Conservation (phyloP, 2,113 vertebrate genomes). For the Loxodonta africana region DNA sequence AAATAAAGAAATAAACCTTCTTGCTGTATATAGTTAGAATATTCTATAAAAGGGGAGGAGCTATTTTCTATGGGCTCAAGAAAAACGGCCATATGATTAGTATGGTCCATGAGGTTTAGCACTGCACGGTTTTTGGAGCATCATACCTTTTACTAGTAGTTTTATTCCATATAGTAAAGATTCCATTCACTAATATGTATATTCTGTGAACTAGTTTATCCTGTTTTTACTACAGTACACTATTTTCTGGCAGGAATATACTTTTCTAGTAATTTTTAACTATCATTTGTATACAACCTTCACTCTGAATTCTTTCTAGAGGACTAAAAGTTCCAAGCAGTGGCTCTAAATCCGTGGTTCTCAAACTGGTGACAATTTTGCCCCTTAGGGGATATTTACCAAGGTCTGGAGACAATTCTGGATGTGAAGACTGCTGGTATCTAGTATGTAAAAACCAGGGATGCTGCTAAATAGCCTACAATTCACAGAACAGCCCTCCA, state of each 20-base stretch:
- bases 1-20: not conserved
- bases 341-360: not conserved
- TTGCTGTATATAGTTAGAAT: not conserved
- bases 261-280: slow-evolving; percentile 18
- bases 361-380: not conserved
- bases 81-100: not conserved
- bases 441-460: not conserved
- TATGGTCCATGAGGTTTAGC: not conserved
- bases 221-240: not conserved
- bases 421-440: not conserved
- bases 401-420: not conserved
- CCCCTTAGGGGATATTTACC: not conserved
- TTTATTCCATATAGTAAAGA: not conserved
- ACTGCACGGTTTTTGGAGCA: not conserved
- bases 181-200: not conserved
- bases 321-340: not conserved
- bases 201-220: not conserved
- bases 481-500: too few relatives aligned
- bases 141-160: not conserved
- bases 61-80: not conserved
- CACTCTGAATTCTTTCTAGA: not conserved
- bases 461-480: not conserved
- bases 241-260: not conserved
- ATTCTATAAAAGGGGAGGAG: not conserved
- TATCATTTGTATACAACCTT: not conserved